Base-by-base conservation (phyloP, 2,113 vertebrate species). In the Acrocephalus arundinaceus region DNA sequence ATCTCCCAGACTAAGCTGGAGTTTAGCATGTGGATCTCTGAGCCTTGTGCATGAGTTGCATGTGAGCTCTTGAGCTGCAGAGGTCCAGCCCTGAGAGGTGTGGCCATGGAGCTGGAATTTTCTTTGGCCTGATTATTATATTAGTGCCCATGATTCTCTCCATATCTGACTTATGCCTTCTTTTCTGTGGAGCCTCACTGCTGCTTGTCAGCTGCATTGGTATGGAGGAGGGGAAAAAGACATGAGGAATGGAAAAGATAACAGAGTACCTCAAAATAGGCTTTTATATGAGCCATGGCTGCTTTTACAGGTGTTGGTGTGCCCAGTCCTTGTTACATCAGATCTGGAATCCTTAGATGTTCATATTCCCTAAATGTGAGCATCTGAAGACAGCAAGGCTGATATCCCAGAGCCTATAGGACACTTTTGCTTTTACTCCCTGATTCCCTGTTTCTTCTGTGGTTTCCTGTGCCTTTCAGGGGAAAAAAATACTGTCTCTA, bases 21-120 rank as follows among this genome's bases (percentile, higher is more conserved):
- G 61, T 86, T 93, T 90, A 80, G 95, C 96, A 95, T 95, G 92
- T 63, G 76, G 52, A 81, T 78, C 76, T 89, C 72, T 45, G 92
- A 88, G 87, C 88, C 65, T 93, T 94, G 61, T 78, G 96, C 96
- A 94, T 96, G 96, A 92, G 48, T 37, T 94, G 94, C 92, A 96
- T 96, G 93, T 86, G 88, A 95, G 55, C 75, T 76, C 87, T 61
- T 61, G 78, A 85, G 67, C 71, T 96, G 41, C 10, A 49, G n/a
- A 82, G 63, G 67, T 49, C 54, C 80, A 85, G n/a, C 30, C 87
- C 71, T 59, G 67, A 90, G 48, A 57, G 37, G 13, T 30, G 49
- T 73, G 70, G 49, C 70, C 19, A 1, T 5, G 19, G 71, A 91
- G 37, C 58, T 94, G 63, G 35, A 49, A 45, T 83, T 93, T 89